Base-by-base conservation (phyloP, 2,113 vertebrate genomes). In the Gracilinanus agilis region DNA sequence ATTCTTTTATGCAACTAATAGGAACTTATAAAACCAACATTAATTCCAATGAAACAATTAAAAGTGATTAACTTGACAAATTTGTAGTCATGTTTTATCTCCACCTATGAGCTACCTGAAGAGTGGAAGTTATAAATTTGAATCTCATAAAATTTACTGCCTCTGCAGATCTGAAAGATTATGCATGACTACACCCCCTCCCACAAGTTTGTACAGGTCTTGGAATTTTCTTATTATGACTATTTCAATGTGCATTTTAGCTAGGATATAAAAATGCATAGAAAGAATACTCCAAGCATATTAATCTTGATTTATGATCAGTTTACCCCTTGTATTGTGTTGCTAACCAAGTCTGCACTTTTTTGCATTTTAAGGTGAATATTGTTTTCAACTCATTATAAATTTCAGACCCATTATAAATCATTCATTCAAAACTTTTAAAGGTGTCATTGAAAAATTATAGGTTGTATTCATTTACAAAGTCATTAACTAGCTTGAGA, bases 151-250 rank as follows among this genome's bases (percentile, higher is more conserved):
- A 83, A 93, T 54, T 58, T 55, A 92, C 21, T 89, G 27, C 27
- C 75, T 95, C 88, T 93, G 88, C 55, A 91, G 88, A 95, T 91
- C 94, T 55, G 40, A 54, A 67, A 92, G 91, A 93, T 88, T 93
- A 95, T 95, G 88, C 40, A 91, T 95, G 96, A 96, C 94, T 94
- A 93, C 34, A 92, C 44, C 54, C 7, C 89, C 89, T 96, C 88
- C 55, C 8, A 92, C 96, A 96, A 95, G 97, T 97, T 94, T 90
- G 54, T 27, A 94, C 94, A 97, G 13, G 94, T 55, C 90, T 93
- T 92, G 58, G 94, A 91, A 97, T 98, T 97, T 96, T 95, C 93
- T 97, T 92, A 94, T 93, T 96, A 97, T 95, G 49, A 53, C 25
- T 93, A 96, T 94, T 44, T 90, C 93, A 95, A 94, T 92, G n/a